Base-by-base conservation (phyloP, 2,888 invertebrate species). In the Aphodius sticticus region DNA sequence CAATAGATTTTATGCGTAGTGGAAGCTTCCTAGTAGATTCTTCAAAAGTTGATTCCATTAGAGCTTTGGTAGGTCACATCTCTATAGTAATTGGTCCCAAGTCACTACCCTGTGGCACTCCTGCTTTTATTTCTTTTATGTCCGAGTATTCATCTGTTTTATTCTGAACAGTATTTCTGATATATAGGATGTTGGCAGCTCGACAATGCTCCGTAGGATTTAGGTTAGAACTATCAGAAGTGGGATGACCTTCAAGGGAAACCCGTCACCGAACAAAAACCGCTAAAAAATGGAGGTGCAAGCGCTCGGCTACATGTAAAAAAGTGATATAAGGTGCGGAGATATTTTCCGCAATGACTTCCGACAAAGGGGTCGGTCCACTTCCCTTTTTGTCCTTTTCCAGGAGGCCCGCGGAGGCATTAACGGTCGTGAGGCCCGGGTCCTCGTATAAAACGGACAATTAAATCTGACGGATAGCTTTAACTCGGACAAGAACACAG, bases 391-490 rank as follows among this genome's bases (percentile, higher is more conserved):
- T 53, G 53, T 53, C 53, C 53, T 53, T 53, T 53, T 53, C 53
- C 53, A 9, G 53, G 53, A 26, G 26, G 16, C 9, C 70, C 70
- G 15, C 26, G 12, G n/a, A 26, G 26, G 35, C 74, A 74, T 74
- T 37, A 74, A 74, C 35, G 37, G 37, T 35, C 74, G 74, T 26
- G 16, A 74, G 74, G 35, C 74, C 12, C 16, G n/a, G 74, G 35
- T 74, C 74, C 36, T 74, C 74, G 37, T 37, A 74, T 74, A 74
- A 74, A 74, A 74, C 74, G 74, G 74, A 74, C 74, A 74, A 74
- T 74, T 35, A 74, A 74, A 74, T 74, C 37, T 74, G 37, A n/a
- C 74, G 35, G 74, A 74, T 74, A 74, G 74, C 36, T 53, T 53
- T 53, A 53, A 53, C 53, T 53, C 53, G 53, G 7, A 53, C 71